Base-by-base conservation (phyloP, 92 coral and sea anemone species). In the Siderastrea radians region DNA sequence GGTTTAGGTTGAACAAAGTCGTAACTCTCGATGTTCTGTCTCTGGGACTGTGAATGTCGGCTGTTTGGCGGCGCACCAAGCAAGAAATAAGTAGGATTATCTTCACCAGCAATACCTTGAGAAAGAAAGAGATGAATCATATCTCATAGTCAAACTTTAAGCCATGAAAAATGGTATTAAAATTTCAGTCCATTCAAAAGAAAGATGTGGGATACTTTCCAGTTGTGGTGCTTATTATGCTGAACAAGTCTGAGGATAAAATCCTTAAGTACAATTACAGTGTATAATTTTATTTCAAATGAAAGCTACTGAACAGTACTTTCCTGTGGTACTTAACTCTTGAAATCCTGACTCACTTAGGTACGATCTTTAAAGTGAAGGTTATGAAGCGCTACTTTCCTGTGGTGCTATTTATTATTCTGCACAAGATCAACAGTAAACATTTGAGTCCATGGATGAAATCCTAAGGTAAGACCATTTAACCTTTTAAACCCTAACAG, bases 31-130 rank as follows among this genome's bases (percentile, higher is more conserved):
- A 38, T 49, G 60, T 48, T 72, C 60, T 72, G 72, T 60, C 59
- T 87, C 75, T 17, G 81, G 4, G 77, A 63, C 73, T 38, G 76
- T 60, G 83, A 9, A 53, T 1, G 83, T 44, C 17, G 80, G 19
- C 10, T 63, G 17, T 14, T 81, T 78, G 72, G 73, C 75, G 45
- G 82, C 53, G 13, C 84, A 16, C 82, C 77, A 50, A 93, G 50
- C 66, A 85, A 66, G 55, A 62, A 90, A 65, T 89, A 93, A 1
- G 80, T 80, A 7, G 86, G 61, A 68, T 90, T 92, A 4, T 94
- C 94, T 68, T 67, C 78, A 12, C 92, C 58, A 6, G 78, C 67
- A 89, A 90, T 92, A 8, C 80, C 98, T 94, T 60, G 6, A 55
- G 86, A 17, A 75, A 43, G 8, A 70, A 4, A 7, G 45, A 61